Evolutionary conservation across 2,113 vertebrate genomes (phyloP).

Genomic region (Anolis sagrei): DNA sequence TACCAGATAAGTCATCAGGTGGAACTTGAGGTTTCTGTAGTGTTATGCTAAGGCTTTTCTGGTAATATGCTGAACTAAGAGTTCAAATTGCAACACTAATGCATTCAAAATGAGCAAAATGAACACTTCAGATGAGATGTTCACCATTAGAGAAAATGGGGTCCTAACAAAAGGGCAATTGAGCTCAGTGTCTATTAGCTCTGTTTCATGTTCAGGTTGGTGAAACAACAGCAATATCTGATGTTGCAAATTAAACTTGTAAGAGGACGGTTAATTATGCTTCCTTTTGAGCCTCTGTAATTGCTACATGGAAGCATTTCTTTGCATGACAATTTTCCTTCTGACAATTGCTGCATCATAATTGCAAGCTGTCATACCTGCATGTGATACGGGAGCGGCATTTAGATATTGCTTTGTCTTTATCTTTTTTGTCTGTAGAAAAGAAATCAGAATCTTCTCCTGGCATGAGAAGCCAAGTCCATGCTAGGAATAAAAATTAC

Average conservation of each 20-base stretch:
- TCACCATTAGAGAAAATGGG: neutral
- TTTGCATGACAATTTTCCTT: neutral
- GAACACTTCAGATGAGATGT: neutral
- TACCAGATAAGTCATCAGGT: neutral
- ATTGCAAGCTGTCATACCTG: neutral
- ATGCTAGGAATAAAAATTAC: neutral
- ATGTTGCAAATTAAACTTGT: slow-evolving; percentile 3
- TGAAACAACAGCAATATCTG: neutral
- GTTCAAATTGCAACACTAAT: neutral
- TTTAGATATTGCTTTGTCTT: neutral
- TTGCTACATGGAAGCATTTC: neutral
- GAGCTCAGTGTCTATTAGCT: slow-evolving; percentile 12
- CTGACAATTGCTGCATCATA: slow-evolving; percentile 5
- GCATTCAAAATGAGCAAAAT: slow-evolving; percentile 7
- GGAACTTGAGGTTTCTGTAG: slow-evolving; percentile 5
- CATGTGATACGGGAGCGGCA: neutral
- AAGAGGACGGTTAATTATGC: slow-evolving; percentile 19
- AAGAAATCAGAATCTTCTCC: neutral
- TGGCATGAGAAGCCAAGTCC: neutral
- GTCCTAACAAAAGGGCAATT: neutral
- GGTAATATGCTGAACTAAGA: neutral
- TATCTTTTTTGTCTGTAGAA: neutral
- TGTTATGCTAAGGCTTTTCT: neutral
- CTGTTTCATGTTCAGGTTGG: neutral
- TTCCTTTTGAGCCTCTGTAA: neutral